Conservation (phyloP, 2,113 vertebrate species). For the Peromyscus polionotus region DNA sequence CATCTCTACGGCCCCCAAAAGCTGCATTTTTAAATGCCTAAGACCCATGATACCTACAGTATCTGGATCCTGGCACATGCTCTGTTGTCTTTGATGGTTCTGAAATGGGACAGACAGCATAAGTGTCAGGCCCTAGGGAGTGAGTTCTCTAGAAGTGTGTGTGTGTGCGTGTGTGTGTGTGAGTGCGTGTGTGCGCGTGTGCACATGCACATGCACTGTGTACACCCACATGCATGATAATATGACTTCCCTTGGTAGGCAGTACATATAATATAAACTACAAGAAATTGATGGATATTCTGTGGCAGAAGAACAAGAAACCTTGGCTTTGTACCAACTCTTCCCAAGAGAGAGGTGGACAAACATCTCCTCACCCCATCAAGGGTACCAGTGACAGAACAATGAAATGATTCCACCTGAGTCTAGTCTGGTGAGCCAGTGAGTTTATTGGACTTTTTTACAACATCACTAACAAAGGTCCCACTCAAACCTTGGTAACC, state of each 20-base stretch:
- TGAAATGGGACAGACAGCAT: neutral
- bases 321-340: neutral
- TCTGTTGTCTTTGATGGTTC: neutral
- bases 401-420: neutral
- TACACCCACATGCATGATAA: neutral
- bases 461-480: neutral
- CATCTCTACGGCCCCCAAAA: neutral
- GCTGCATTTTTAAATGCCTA: neutral
- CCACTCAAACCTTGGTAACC: neutral
- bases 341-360: neutral
- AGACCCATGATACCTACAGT: neutral
- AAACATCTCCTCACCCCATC: too few relatives aligned
- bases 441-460: neutral
- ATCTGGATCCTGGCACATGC: neutral
- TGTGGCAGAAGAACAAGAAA: neutral
- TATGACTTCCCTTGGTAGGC: neutral
- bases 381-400: neutral
- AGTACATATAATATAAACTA: neutral
- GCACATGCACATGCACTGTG: neutral
- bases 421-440: neutral
- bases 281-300: neutral
- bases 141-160: neutral
- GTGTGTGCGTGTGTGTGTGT: too few relatives aligned
- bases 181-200: too few relatives aligned
- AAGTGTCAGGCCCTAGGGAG: neutral